Conservation (phyloP, 2,797 vertebrate genomes). For the Gambelia wislizenii region DNA sequence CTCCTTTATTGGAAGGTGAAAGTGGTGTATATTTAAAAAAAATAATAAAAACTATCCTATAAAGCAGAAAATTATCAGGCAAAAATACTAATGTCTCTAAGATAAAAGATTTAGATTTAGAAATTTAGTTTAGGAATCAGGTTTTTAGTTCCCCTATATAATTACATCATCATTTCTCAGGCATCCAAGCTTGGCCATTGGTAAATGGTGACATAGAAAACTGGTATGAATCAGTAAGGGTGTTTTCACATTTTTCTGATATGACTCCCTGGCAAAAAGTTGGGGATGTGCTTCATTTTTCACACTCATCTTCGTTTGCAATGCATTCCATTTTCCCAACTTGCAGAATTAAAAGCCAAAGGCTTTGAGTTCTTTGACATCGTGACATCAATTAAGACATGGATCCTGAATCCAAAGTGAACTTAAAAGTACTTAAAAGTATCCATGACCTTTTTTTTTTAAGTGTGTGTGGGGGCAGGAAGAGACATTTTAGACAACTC, state of each 20-base stretch:
- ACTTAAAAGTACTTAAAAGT: too few species aligned
- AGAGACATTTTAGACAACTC: not conserved
- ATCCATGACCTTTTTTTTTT: too few species aligned
- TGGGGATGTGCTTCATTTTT: not conserved
- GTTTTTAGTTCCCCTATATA: not conserved
- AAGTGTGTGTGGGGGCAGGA: not conserved
- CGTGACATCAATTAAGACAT: not conserved
- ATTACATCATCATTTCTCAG: not conserved
- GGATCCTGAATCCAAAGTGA: not conserved
- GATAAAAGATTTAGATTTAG: not conserved
- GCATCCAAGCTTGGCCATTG: not conserved
- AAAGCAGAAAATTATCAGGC: not conserved
- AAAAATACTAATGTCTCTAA: not conserved
- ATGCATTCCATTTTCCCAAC: not conserved
- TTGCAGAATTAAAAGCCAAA: not conserved
- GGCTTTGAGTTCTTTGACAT: not conserved
- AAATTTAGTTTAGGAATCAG: not conserved
- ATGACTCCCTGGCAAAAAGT: not conserved
- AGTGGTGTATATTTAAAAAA: not conserved
- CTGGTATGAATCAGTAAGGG: not conserved
- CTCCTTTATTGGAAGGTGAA: not conserved
- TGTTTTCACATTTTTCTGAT: not conserved
- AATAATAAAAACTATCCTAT: not conserved
- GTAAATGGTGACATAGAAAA: not conserved
- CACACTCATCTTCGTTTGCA: not conserved